phyloP scores from a whole-genome alignment of 2,797 vertebrate genomes.

The Poecile montanus region DNA sequence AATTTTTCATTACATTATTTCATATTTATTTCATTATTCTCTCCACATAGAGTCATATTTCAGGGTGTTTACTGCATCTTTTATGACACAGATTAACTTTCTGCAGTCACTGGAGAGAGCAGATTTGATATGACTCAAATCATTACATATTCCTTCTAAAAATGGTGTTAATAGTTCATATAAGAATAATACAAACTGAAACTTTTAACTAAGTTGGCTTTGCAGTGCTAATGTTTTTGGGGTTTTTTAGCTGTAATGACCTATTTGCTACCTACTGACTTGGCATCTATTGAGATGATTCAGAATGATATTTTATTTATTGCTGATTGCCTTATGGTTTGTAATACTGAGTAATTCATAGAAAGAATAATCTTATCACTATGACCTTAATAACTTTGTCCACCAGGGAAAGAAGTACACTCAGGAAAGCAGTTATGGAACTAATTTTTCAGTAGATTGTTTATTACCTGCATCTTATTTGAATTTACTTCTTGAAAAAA shows the following conservation, averaged over 20 bases:
- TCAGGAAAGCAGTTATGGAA: not conserved
- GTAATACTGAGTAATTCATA: not conserved
- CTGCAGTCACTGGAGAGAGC: not conserved
- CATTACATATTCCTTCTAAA: not conserved
- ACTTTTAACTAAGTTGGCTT: not conserved
- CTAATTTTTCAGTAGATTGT: not conserved
- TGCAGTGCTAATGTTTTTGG: not conserved
- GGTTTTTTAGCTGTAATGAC: not conserved
- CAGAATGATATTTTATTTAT: slow-evolving; percentile 18
- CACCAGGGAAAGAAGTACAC: not conserved
- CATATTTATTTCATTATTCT: not conserved
- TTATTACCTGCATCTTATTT: not conserved
- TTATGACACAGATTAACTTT: not conserved
- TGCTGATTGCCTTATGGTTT: not conserved
- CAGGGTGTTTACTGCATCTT: not conserved
- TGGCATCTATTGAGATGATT: not conserved
- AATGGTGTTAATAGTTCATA: not conserved
- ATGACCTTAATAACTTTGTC: not conserved
- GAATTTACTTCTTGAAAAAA: not conserved
- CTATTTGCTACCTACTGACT: not conserved
- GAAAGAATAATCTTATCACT: slow-evolving; percentile 5
- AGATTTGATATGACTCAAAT: not conserved
- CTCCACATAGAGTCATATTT: not conserved
- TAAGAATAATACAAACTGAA: not conserved
- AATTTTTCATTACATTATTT: not conserved